phyloP scores from a whole-genome alignment of 2,888 invertebrate genomes.

The Acanthosoma haemorrhoidale region DNA sequence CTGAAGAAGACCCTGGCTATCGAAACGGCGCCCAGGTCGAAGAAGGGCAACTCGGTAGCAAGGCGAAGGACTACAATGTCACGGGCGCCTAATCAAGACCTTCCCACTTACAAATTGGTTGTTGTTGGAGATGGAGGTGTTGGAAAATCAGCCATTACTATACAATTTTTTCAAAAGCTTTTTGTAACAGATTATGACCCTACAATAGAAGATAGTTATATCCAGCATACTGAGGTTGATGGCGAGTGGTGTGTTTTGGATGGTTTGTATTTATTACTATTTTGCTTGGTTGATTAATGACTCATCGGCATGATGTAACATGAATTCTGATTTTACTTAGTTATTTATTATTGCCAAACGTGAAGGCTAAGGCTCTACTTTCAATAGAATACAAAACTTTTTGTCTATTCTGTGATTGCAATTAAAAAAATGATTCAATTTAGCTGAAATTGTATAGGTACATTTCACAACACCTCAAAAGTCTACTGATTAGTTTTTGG shows the following conservation, averaged over 20 bases:
- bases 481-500: too few species aligned
- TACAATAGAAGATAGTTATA: constrained; percentile 91
- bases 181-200: constrained; percentile 94
- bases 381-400: too few species aligned
- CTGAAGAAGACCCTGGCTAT: constrained; percentile 26
- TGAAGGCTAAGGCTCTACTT: too few species aligned
- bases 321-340: not conserved
- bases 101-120: constrained; percentile 69
- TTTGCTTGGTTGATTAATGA: not conserved
- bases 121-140: constrained; percentile 94
- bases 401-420: too few species aligned
- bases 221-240: constrained; percentile 89
- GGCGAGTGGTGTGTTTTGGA: constrained; percentile 87
- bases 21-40: constrained; percentile 22
- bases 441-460: too few species aligned
- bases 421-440: too few species aligned
- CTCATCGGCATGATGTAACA: not conserved
- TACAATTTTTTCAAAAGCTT: constrained; percentile 90
- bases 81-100: constrained; percentile 44
- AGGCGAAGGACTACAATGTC: constrained; percentile 46
- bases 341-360: not conserved
- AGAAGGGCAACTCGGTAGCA: constrained; percentile 6
- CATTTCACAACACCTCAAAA: too few species aligned
- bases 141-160: constrained; percentile 93
- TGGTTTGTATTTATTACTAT: constrained; percentile 54